Evolutionary conservation across 1,140 invertebrate species (phyloP), one percentile per base, ranked within the genome.

Genomic region (Anadara kagoshimensis): DNA sequence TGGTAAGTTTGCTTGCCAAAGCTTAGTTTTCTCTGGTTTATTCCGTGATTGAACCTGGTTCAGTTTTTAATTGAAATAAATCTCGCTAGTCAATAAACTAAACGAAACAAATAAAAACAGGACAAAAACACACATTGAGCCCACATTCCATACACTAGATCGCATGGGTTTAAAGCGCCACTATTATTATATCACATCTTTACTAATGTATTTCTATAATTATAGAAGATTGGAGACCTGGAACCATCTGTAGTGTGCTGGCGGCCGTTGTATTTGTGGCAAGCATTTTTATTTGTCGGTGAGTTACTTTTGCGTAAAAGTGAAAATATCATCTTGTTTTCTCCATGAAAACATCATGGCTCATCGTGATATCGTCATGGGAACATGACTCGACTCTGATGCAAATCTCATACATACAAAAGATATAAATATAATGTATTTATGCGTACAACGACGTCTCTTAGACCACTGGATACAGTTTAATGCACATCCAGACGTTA

Each of bases 211-310:
- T 11, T 53, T 8, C n/a, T 7, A n/a, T 20, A 7, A 53, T 53
- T 53, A 11, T 20, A 49, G 11, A 64, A 80, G 82, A 83, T 64
- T 83, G 78, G 82, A 73, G 43, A 49, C 57, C 75, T 18, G 73
- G 68, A 2, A 66, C 65, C 2, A 68, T 83, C 14, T 76, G 78
- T 22, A 78, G 76, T 67, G 65, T 82, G 8, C 58, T 76, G 0
- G 91, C 92, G 4, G 93, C 96, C 0, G 92, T 96, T 49, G 94
- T 94, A 1, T 92, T 71, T 5, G 66, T 83, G 8, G 78, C 70
- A 11, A 63, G 51, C 1, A 73, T 95, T 82, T 94, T 94, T 83
- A 94, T 96, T 74, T 96, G 96, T 87, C 79, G 78, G 83, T 85
- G 71, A 54, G 62, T 68, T 53, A 59, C 20, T 54, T 36, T 20